Conservation (phyloP, 2,797 vertebrate species). For the Botia almorhae region DNA sequence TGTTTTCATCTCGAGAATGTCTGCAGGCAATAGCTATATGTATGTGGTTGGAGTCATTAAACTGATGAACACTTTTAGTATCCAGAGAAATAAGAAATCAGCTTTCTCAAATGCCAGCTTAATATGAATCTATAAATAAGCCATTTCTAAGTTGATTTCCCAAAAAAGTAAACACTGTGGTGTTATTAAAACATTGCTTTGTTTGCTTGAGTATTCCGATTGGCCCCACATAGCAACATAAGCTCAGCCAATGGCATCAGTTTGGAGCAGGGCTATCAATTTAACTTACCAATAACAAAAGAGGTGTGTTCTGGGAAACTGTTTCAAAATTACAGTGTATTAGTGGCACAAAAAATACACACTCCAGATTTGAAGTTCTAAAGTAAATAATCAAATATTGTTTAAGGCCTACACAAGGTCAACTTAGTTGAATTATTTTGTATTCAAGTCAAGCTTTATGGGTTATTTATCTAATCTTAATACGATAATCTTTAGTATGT, state of each 20-base stretch:
- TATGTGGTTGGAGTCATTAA: not conserved
- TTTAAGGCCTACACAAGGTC: slow-evolving; percentile 37
- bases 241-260: too few species aligned
- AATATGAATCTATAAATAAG: not conserved
- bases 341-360: too few species aligned
- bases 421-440: slow-evolving; percentile 49
- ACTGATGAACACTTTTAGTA: not conserved
- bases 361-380: not conserved
- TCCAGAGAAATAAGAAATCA: not conserved
- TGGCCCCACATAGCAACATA: too few species aligned
- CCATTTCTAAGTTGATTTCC: not conserved
- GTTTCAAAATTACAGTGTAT: too few species aligned
- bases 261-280: too few species aligned
- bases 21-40: not conserved
- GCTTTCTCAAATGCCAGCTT: not conserved
- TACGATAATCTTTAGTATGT: slow-evolving; percentile 64
- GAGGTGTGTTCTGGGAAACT: too few species aligned
- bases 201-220: not conserved
- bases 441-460: slow-evolving; percentile 58
- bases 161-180: too few species aligned
- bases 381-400: not conserved
- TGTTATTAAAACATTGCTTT: not conserved
- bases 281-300: too few species aligned
- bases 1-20: not conserved
- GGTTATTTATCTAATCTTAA: slow-evolving; percentile 66